These are phyloP conservation scores for Hylia prasina DNA, from an alignment of 2,113 vertebrate species.

Conservation along the genomic window DNA sequence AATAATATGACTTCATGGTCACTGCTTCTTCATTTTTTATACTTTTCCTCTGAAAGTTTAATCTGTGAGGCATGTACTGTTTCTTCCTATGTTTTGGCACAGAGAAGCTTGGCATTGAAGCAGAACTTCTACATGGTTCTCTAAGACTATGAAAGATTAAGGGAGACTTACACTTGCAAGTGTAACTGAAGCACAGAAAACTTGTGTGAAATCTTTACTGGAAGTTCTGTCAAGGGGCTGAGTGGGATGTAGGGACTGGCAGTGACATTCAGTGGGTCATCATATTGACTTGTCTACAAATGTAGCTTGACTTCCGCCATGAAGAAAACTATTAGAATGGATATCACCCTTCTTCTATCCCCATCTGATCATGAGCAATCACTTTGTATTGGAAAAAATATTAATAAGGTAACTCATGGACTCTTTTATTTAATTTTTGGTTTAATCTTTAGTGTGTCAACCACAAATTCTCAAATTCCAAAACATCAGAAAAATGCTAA, in stretches of 20 bases:
- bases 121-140: fast-evolving
- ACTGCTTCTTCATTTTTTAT: not conserved
- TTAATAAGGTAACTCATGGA: not conserved
- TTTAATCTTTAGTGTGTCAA: not conserved
- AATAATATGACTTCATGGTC: not conserved
- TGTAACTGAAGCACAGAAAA: not conserved
- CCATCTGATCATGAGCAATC: not conserved
- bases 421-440: not conserved
- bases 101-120: not conserved
- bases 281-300: not conserved
- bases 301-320: not conserved
- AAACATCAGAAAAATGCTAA: not conserved
- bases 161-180: not conserved
- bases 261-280: not conserved
- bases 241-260: not conserved
- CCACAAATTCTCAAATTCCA: not conserved
- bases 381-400: not conserved
- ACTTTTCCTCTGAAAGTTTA: not conserved
- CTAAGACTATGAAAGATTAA: not conserved
- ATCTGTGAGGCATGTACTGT: not conserved
- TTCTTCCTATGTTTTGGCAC: not conserved
- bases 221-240: not conserved
- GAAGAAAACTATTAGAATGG: not conserved
- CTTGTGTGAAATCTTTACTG: not conserved
- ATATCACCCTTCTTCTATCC: not conserved